Evolutionary conservation across 2,797 vertebrate genomes (phyloP).

Genomic region (Merluccius polli): DNA sequence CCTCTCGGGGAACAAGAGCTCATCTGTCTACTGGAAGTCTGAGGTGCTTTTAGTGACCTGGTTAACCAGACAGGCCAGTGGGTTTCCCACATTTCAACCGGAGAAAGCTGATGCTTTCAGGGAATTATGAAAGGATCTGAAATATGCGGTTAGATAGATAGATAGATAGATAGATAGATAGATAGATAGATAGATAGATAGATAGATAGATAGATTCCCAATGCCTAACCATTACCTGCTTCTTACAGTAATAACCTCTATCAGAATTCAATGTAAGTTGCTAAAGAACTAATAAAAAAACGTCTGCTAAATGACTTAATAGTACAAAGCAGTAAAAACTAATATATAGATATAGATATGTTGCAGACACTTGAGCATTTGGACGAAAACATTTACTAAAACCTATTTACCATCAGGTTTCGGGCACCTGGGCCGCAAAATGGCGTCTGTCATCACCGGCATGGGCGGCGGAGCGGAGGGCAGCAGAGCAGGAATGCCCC

Average conservation of each 20-base stretch:
- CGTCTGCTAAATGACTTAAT: neutral
- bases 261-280: too few species aligned
- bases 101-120: neutral
- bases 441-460: neutral
- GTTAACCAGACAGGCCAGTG: neutral
- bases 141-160: neutral
- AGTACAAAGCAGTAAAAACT: neutral
- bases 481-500: neutral
- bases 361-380: neutral
- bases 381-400: neutral
- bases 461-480: neutral
- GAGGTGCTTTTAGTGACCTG: conserved; percentile 39
- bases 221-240: too few species aligned
- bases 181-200: too few species aligned
- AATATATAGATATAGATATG: neutral
- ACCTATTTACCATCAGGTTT: neutral
- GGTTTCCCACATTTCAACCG: neutral
- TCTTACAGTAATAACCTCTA: too few species aligned
- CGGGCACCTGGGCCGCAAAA: neutral
- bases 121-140: neutral
- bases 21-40: conserved; percentile 39
- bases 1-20: neutral
- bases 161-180: too few species aligned
- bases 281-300: too few species aligned
- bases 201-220: too few species aligned